These are phyloP conservation scores for Leptinotarsa lineolata DNA, from an alignment of 1,140 invertebrate species.

Conservation along the genomic window DNA sequence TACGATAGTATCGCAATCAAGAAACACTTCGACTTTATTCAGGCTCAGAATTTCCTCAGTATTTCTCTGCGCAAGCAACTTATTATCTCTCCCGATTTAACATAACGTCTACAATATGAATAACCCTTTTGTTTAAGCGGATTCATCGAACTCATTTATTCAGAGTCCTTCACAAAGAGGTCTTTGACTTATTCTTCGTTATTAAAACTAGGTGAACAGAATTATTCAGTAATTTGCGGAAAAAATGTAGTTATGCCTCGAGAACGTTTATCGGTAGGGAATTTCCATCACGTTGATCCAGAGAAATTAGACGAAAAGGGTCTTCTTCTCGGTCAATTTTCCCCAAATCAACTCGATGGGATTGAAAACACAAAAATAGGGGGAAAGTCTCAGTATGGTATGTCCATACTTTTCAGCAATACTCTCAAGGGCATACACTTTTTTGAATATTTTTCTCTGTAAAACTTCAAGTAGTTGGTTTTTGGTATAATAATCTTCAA, in stretches of 20 bases:
- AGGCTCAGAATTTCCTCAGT: neutral
- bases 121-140: neutral
- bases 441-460: no score
- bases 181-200: neutral
- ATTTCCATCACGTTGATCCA: neutral
- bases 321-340: no score
- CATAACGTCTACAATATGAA: neutral
- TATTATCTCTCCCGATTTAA: neutral
- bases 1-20: no score
- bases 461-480: no score
- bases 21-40: neutral
- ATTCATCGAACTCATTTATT: slow-evolving; percentile 6
- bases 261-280: slow-evolving; percentile 10
- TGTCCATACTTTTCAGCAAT: no score
- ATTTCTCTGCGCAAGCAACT: neutral
- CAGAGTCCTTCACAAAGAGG: neutral
- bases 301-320: no score
- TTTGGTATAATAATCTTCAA: no score
- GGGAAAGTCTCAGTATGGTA: no score
- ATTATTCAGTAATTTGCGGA: slow-evolving; percentile 11
- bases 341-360: no score
- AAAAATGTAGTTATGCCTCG: neutral
- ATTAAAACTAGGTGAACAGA: neutral
- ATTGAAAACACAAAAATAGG: no score
- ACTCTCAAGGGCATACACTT: no score